Conservation (phyloP, 2,888 invertebrate species). For the Platynereis dumerilii region DNA sequence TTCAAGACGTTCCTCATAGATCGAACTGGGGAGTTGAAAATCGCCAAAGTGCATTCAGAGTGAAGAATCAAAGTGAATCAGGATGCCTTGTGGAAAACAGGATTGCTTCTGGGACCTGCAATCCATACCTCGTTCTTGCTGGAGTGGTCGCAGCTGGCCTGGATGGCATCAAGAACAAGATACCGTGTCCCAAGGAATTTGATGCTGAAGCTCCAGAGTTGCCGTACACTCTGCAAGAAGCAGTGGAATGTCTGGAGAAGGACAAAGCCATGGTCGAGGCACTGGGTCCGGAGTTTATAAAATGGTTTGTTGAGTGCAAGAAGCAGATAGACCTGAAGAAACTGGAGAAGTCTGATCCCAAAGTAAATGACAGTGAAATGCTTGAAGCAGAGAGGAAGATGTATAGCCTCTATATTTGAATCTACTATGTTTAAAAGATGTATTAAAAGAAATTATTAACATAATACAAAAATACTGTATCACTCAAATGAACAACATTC, state of each 20-base stretch:
- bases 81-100: slow-evolving; percentile 36
- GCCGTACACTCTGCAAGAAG: slow-evolving; percentile 32
- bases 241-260: slow-evolving; percentile 25
- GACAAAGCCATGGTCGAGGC: slow-evolving; percentile 28
- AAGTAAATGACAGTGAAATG: neutral
- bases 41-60: slow-evolving; percentile 28
- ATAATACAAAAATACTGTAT: too few species aligned
- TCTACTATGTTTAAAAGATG: too few species aligned
- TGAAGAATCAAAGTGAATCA: slow-evolving; percentile 17
- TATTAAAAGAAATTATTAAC: too few species aligned
- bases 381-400: neutral
- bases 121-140: slow-evolving; percentile 37
- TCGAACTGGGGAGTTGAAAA: slow-evolving; percentile 37
- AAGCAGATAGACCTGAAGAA: slow-evolving; percentile 15
- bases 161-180: slow-evolving; percentile 32
- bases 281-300: slow-evolving; percentile 33
- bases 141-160: slow-evolving; percentile 36
- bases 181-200: slow-evolving; percentile 6
- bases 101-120: slow-evolving; percentile 28
- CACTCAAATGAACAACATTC: too few species aligned
- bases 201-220: slow-evolving; percentile 5
- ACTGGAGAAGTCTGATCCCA: neutral
- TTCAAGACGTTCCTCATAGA: slow-evolving; percentile 21
- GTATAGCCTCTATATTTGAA: neutral
- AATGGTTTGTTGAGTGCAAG: slow-evolving; percentile 34